Conservation (phyloP, 2,797 vertebrate species). For the Gymnothorax javanicus region DNA sequence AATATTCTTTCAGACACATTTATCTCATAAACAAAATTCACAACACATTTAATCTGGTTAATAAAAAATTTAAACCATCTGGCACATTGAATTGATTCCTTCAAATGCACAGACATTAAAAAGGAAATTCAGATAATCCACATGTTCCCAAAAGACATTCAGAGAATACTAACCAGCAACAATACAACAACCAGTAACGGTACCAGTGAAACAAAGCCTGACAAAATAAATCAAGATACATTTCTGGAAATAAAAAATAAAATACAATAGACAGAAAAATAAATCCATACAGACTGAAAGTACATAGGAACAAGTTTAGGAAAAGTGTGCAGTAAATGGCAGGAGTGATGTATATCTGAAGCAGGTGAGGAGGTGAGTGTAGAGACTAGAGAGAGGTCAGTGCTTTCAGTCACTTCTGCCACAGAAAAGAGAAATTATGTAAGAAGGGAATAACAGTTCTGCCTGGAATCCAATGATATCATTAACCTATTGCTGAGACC, state of each 20-base stretch:
- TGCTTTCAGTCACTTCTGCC: not conserved
- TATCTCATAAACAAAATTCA: not conserved
- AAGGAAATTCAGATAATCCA: not conserved
- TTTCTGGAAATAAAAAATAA: not conserved
- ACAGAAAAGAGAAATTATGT: not conserved
- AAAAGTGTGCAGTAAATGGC: not conserved
- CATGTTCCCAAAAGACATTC: not conserved
- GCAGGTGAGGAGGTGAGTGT: too few species aligned
- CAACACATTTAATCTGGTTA: not conserved
- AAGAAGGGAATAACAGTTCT: not conserved
- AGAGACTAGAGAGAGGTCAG: not conserved
- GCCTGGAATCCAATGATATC: not conserved
- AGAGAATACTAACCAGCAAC: not conserved
- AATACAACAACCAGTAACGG: not conserved
- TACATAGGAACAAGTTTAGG: not conserved
- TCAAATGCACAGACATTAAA: not conserved
- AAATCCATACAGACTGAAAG: not conserved
- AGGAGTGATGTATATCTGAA: not conserved
- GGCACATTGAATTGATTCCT: not conserved
- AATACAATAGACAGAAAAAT: not conserved
- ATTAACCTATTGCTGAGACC: not conserved
- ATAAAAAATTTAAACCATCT: not conserved
- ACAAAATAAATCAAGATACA: not conserved
- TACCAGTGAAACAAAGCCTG: not conserved
- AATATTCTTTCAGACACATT: not conserved